Percentiles rank a stretch among this genome's conserved stretches.
phyloP scores from a whole-genome alignment of 2,113 vertebrate species.

The Tiliqua scincoides region DNA sequence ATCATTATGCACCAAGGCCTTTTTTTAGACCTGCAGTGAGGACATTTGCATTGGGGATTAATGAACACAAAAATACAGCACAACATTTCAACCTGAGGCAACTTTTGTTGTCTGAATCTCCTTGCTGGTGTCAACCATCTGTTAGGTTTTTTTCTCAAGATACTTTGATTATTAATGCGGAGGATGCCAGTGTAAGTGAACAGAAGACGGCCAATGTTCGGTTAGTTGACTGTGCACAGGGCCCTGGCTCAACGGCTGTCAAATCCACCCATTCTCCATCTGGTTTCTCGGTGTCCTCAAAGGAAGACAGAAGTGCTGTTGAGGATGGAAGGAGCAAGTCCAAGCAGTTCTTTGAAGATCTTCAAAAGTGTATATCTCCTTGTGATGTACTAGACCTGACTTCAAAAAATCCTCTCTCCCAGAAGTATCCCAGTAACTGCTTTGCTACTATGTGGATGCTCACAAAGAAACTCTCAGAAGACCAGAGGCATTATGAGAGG shows the following conservation, averaged over 20 bases:
- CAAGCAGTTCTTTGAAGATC: conserved; percentile 47
- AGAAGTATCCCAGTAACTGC: conserved; percentile 68
- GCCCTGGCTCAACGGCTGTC: conserved; percentile 23
- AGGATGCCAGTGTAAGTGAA: conserved; percentile 18
- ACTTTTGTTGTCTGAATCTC: conserved; percentile 28
- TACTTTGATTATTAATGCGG: conserved; percentile 34
- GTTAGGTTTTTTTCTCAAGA: conserved; percentile 55
- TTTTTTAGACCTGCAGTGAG: conserved; percentile 21
- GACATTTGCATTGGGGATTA: conserved; percentile 29
- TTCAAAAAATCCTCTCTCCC: conserved; percentile 34
- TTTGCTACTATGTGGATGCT: conserved; percentile 80
- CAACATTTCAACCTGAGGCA: conserved; percentile 37
- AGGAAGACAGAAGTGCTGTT: conserved; percentile 25
- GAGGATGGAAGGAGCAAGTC: accelerated
- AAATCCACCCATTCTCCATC: conserved; percentile 1
- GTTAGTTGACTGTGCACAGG: background rate
- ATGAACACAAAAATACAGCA: conserved; percentile 22
- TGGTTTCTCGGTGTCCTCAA: background rate
- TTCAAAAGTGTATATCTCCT: conserved; percentile 77
- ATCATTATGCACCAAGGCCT: conserved; percentile 1
- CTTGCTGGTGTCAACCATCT: background rate
- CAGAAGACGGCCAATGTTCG: conserved; percentile 1
- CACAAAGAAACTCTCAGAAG: conserved; percentile 76
- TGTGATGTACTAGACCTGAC: conserved; percentile 84
- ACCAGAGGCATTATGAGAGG: conserved; percentile 81